Base-by-base conservation (phyloP, 2,113 vertebrate species). In the Zosterops borbonicus region DNA sequence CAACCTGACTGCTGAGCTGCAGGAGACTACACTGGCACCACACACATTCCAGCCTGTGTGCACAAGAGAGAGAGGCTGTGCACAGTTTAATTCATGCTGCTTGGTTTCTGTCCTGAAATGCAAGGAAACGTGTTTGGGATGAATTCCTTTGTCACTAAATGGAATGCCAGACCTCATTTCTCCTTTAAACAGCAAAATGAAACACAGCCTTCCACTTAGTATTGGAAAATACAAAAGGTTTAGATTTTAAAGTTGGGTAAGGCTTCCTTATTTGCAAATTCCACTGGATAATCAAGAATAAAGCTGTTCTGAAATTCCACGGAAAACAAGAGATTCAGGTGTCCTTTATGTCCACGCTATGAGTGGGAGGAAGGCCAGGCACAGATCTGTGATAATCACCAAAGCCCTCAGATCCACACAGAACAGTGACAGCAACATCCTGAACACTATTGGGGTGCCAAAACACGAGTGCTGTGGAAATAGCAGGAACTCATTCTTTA, bases 81-180 rank as follows among this genome's bases (percentile, higher is more conserved):
- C 42, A 39, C 41, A 44, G n/a, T 60, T 83, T 49, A 63, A 17
- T 18, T 70, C 42, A 28, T 21, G 35, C 87, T 69, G 37, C 47
- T 76, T 52, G 18, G 25, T 95, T 96, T 92, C 90, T 68, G 88
- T 83, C 78, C 78, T 73, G 69, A 94, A 95, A 95, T 62, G 81
- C 53, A 78, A 78, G 44, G 65, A 94, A 95, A 89, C 0, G 1
- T 59, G 55, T 63, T 47, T 6, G 2, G 86, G 80, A 83, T 74
- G 63, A 95, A 62, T 93, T 95, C 59, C 83, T 71, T 89, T 95
- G 90, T 92, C 91, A 81, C 70, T 94, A 90, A 91, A 47, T 60
- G 29, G 42, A 94, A 90, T 94, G 49, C 59, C 84, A 77, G 53
- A 90, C 59, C 55, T 94, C 68, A 89, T 97, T 93, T 97, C 80